Evolutionary conservation across 2,113 vertebrate species (phyloP), one percentile per base, ranked within the genome.

Genomic region (Coturnix japonica): DNA sequence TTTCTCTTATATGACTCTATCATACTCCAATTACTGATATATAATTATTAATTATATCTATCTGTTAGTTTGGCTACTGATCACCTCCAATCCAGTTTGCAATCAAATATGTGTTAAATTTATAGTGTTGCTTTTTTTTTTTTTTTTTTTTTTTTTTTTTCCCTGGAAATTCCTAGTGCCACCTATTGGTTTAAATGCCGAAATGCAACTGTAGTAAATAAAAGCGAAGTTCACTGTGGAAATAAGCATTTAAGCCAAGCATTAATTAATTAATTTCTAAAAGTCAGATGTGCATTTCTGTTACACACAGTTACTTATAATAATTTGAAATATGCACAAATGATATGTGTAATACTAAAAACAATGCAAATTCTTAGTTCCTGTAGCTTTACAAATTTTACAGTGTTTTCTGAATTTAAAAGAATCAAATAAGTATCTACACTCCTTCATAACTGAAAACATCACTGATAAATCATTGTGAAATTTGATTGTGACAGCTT

Each of bases 91-190:
- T 65, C 30, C 75, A 83, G 83, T 77, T 71, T 75, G 39, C 35
- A 71, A 54, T 35, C 22, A 51, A 66, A 89, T 75, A 30, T 6
- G 8, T 44, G 26, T 78, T 84, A 70, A 59, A 90, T 90, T 41
- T 90, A 57, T 47, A 78, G 19, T 41, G 39, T 41, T 41, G 10
- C 39, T 44, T 44, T 16, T 14, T 54, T 44, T 6, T 44, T 44
- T 7, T 44, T 44, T 44, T 17, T 41, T 15, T 16, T 43, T 43
- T 63, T 89, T 71, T 94, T 49, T 15, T 54, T 70, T 89, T 67
- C 93, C 94, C 20, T 43, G 90, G 93, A 63, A 84, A 93, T 90
- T 90, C 23, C 17, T 95, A 37, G 73, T 94, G 95, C 90, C 95
- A 95, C 74, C 95, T 96, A 49, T 95, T 87, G 92, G 63, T 65